A percentile compares a stretch with the other conserved stretches of the same genome.
Conservation (phyloP, 2,888 invertebrate species). For the Eristalis intricaria region DNA sequence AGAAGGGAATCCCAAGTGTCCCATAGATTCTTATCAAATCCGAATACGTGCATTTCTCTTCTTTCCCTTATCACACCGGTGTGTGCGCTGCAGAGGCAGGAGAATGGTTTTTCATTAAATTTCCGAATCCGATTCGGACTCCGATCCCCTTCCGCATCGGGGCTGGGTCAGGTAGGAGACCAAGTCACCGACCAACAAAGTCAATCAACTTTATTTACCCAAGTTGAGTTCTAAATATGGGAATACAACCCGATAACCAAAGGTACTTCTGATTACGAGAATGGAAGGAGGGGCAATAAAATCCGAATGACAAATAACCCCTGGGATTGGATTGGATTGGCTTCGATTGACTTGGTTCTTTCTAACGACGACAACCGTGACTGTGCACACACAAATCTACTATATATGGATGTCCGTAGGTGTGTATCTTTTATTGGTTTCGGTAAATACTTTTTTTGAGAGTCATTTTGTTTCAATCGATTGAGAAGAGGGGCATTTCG, state of each 20-base stretch:
- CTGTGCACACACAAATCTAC: no score
- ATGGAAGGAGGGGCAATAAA: constrained; percentile 54
- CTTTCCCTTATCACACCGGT: constrained; percentile 53
- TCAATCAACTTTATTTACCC: constrained; percentile 65
- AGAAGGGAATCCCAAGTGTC: constrained; percentile 37
- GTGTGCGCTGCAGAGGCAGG: neutral
- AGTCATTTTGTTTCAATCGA: constrained; percentile 54
- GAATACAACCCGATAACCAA: constrained; percentile 54
- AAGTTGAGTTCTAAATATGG: constrained; percentile 42
- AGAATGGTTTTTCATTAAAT: constrained; percentile 51
- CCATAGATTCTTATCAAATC: constrained; percentile 56
- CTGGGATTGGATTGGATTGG: constrained; percentile 44
- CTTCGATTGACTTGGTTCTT: neutral
- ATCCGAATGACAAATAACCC: constrained; percentile 66
- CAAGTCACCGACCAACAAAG: constrained; percentile 20
- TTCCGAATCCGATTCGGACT: neutral
- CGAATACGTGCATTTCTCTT: constrained; percentile 51
- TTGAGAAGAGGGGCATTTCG: constrained; percentile 25
- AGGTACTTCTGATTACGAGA: constrained; percentile 59
- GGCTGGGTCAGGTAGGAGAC: constrained; percentile 34
- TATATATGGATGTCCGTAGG: neutral
- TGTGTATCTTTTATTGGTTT: constrained; percentile 43
- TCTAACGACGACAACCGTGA: neutral
- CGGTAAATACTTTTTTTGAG: constrained; percentile 47
- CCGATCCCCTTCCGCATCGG: constrained; percentile 27